Evolutionary conservation across 2,888 invertebrate species (phyloP).

Genomic region (Keiferia lycopersicella): DNA sequence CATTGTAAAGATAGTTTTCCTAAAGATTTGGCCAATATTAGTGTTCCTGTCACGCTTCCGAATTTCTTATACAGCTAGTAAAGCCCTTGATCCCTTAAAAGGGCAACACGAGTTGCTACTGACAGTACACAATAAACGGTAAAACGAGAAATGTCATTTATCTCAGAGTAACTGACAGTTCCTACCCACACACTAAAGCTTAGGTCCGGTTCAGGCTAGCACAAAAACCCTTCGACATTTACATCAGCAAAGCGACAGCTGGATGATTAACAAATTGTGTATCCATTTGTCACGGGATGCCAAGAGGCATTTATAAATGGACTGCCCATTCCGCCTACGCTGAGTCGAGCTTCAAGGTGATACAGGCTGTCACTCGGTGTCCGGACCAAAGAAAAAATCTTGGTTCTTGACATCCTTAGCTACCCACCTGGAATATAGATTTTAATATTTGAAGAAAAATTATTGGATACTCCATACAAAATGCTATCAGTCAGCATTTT

Average conservation of each 20-base stretch:
- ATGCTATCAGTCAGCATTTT: too few species aligned
- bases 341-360: background rate
- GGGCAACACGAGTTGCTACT: background rate
- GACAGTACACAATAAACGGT: background rate
- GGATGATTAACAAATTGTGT: background rate
- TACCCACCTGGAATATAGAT: too few species aligned
- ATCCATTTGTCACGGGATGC: background rate
- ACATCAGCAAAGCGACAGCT: background rate
- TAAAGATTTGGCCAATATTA: too few species aligned
- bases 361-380: too few species aligned
- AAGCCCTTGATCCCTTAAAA: background rate
- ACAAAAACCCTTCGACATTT: slow-evolving; percentile 12
- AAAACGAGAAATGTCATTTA: slow-evolving; percentile 10
- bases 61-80: too few species aligned
- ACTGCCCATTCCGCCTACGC: background rate
- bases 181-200: slow-evolving; percentile 6
- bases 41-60: too few species aligned
- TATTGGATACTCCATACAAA: too few species aligned
- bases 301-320: background rate
- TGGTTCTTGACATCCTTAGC: too few species aligned
- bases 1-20: too few species aligned
- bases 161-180: background rate
- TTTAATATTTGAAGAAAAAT: too few species aligned
- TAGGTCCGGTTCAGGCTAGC: background rate
- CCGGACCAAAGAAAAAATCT: too few species aligned